Evolutionary conservation across 2,888 invertebrate species (phyloP).

Genomic region (Lepidocyrtinus sp.): DNA sequence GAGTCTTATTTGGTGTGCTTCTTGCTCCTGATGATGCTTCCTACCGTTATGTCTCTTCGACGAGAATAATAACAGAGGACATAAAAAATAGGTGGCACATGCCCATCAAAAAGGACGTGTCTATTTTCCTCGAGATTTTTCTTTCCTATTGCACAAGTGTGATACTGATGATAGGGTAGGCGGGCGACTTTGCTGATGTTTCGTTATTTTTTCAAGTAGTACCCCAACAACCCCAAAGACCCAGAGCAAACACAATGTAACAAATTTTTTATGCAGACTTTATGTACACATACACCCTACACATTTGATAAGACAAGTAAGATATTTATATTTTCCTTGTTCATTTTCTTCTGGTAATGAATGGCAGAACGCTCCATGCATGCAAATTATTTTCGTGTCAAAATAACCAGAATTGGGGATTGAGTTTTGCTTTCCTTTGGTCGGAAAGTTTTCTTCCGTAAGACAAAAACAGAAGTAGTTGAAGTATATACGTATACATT

Average conservation of each 20-base stretch:
- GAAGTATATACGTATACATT: too few relatives aligned
- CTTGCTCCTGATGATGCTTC: too few relatives aligned
- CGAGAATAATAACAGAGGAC: constrained; percentile 4
- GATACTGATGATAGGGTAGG: background rate
- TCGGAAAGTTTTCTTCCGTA: too few relatives aligned
- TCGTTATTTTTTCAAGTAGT: too few relatives aligned
- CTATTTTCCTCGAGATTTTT: background rate
- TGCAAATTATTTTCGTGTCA: constrained; percentile 49
- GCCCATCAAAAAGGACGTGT: constrained; percentile 12
- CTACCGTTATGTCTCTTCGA: background rate
- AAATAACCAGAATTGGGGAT: constrained; percentile 14
- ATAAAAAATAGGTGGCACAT: constrained; percentile 20
- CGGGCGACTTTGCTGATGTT: too few relatives aligned
- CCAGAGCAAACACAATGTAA: background rate
- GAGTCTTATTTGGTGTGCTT: background rate
- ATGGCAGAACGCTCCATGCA: constrained; percentile 42
- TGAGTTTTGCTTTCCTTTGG: background rate
- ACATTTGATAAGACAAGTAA: background rate
- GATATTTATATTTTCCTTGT: constrained; percentile 26
- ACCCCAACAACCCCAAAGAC: background rate
- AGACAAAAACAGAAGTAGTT: too few relatives aligned
- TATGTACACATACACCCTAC: background rate
- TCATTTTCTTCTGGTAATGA: constrained; percentile 49
- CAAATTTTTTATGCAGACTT: background rate
- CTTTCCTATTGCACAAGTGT: background rate